These are phyloP conservation scores for Clarias pachynema DNA, from an alignment of 2,797 vertebrate genomes.

Conservation along the genomic window DNA sequence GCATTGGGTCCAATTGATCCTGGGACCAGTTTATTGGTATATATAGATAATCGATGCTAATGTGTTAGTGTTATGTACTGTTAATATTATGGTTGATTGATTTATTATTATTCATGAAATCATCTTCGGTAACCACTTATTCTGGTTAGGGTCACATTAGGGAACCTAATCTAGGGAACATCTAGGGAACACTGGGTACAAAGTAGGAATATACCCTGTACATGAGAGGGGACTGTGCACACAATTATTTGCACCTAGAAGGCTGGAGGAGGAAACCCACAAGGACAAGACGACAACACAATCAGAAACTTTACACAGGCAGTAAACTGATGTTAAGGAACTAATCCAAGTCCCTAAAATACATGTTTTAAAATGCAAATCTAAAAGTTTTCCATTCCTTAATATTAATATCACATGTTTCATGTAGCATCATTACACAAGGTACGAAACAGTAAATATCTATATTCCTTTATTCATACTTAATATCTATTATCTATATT, in stretches of 20 bases:
- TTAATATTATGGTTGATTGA: no score
- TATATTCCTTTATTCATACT: no score
- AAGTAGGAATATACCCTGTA: neutral
- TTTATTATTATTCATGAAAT: neutral
- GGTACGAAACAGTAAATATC: neutral
- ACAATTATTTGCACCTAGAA: constrained; percentile 1
- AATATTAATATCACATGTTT: no score
- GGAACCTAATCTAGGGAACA: no score
- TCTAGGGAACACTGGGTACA: neutral
- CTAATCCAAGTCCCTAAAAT: neutral
- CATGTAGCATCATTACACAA: neutral
- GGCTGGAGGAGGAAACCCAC: neutral
- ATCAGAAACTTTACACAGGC: no score
- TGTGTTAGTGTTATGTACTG: no score
- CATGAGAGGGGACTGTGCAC: neutral
- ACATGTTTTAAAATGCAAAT: neutral
- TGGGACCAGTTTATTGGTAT: no score
- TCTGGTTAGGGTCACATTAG: neutral
- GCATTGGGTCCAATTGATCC: no score
- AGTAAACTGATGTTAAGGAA: neutral
- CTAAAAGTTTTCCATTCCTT: neutral
- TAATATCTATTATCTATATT: no score
- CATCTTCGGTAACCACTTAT: neutral
- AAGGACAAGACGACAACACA: neutral
- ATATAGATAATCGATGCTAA: no score